Evolutionary conservation across 2,113 vertebrate genomes (phyloP), one percentile per base, ranked within the genome.

Genomic region (Psammodynastes pulverulentus): DNA sequence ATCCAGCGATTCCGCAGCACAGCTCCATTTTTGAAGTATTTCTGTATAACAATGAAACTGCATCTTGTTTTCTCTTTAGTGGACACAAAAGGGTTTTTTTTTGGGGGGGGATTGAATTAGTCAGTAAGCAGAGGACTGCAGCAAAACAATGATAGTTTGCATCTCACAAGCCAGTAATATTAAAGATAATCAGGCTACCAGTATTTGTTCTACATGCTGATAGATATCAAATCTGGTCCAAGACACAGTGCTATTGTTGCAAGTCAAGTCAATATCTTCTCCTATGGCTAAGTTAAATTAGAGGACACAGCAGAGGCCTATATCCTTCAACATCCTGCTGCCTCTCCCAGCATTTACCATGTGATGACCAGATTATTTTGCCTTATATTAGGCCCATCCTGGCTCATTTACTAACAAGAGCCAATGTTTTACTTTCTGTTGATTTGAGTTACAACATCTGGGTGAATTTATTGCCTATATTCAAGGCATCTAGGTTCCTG

Each of bases 41-140:
- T 29, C 15, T 92, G 72, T 19, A 84, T 51, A 88, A 45, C 43
- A 21, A 45, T 51, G 53, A 86, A 86, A 89, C 72, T 85, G n/a
- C 67, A 88, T 51, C 29, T 88, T 89, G 53, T 58, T 89, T 92
- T 89, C 88, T 62, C 49, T 92, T 88, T 62, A 46, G 53, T 19
- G 17, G 52, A 85, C 39, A 54, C 43, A 10, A 86, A 89, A 23
- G 79, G n/a, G n/a, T n/a, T n/a, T n/a, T n/a, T n/a, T 79, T 39
- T 3, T 21, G 34, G 51, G 51, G 56, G 45, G 49, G 24, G 26
- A 8, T 26, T 49, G n/a, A 39, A 89, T 84, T 4, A 24, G 24
- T 56, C 45, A 39, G 21, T 46, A 29, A 17, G 23, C 43, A 48
- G 12, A 24, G 3, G 29, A 13, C 67, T 56, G 5, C 52, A 56